phyloP scores from a whole-genome alignment of 2,797 vertebrate species.

The Antrozous pallidus region DNA sequence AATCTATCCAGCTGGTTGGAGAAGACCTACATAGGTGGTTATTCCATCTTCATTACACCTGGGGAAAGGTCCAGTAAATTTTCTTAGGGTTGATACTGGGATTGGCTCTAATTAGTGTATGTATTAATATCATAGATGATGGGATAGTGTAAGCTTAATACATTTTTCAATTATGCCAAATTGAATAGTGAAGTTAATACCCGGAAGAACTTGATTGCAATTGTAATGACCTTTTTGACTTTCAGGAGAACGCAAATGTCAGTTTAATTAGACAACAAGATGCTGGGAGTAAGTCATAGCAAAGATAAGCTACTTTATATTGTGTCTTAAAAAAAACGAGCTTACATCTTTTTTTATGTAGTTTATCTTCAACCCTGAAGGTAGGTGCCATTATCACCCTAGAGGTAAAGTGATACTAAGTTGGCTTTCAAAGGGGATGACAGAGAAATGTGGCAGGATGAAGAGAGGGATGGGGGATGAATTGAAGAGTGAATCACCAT shows the following conservation, averaged over 20 bases:
- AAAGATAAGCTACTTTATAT: not conserved
- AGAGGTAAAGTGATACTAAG: not conserved
- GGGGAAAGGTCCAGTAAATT: not conserved
- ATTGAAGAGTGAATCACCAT: not conserved
- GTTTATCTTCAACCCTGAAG: not conserved
- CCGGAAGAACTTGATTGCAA: conserved; percentile 26
- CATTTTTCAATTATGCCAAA: conserved; percentile 41
- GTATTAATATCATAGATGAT: conserved; percentile 35
- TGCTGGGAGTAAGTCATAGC: not conserved
- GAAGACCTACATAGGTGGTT: not conserved
- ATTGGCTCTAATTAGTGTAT: conserved; percentile 47
- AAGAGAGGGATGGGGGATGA: not conserved
- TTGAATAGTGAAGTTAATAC: not conserved
- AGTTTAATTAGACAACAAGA: conserved; percentile 10
- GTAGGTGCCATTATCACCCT: not conserved
- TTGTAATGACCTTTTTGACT: conserved; percentile 32
- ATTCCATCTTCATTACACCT: not conserved
- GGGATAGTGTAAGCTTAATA: not conserved
- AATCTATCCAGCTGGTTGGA: not conserved
- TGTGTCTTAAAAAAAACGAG: not conserved
- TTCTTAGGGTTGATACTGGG: not conserved
- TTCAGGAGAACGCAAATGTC: conserved; percentile 1
- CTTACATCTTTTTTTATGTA: not conserved
- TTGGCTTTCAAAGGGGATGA: not conserved
- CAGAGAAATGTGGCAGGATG: not conserved